phyloP scores from a whole-genome alignment of 2,797 vertebrate genomes.

The Neostethus bicornis region DNA sequence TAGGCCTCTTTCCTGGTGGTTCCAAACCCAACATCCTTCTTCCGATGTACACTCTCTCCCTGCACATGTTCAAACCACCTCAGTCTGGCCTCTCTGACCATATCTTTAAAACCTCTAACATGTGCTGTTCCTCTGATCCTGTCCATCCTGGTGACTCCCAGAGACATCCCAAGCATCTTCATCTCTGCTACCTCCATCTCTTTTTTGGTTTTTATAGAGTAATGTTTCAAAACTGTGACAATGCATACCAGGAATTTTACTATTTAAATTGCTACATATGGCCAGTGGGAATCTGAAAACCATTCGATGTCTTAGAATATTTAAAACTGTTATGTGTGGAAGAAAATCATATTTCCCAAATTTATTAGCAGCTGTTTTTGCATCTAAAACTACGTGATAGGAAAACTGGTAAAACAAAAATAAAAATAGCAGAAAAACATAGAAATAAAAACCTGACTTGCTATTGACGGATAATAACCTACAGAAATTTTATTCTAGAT shows the following conservation, averaged over 20 bases:
- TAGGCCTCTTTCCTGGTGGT: too few relatives aligned
- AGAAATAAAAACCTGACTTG: neutral
- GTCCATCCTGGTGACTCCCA: too few relatives aligned
- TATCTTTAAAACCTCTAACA: too few relatives aligned
- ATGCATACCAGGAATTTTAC: slow-evolving; percentile 33
- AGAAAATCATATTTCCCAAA: slow-evolving; percentile 12
- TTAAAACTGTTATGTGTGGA: slow-evolving; percentile 45
- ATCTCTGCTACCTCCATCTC: too few relatives aligned
- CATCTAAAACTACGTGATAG: neutral
- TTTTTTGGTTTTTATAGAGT: too few relatives aligned
- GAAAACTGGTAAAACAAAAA: neutral
- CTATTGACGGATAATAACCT: too few relatives aligned
- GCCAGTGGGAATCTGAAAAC: slow-evolving; percentile 41
- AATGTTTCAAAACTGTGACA: slow-evolving; percentile 56
- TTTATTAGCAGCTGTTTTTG: neutral
- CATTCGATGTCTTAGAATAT: slow-evolving; percentile 26
- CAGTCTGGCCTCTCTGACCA: too few relatives aligned
- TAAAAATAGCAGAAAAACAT: neutral
- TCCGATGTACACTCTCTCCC: too few relatives aligned
- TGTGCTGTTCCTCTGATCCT: too few relatives aligned
- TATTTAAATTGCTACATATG: slow-evolving; percentile 34
- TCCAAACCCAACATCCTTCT: too few relatives aligned
- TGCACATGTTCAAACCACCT: too few relatives aligned
- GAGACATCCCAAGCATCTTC: too few relatives aligned
- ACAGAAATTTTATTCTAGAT: neutral